phyloP scores from a whole-genome alignment of 2,888 invertebrate genomes.

The Ophioninae sp. region DNA sequence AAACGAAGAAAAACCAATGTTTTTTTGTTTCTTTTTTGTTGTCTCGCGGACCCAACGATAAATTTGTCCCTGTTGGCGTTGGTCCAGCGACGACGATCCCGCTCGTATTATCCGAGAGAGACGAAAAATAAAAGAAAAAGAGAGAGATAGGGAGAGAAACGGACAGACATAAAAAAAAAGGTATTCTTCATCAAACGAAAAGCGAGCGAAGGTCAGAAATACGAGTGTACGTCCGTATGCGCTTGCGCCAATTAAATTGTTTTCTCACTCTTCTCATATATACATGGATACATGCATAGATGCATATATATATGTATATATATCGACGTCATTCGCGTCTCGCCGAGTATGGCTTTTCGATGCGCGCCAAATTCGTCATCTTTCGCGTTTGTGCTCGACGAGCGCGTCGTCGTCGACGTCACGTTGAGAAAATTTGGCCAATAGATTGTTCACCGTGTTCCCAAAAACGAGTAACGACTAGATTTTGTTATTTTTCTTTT shows the following conservation, averaged over 20 bases:
- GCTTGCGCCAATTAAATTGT: constrained; percentile 28
- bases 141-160: background rate
- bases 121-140: background rate
- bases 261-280: constrained; percentile 19
- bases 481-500: background rate
- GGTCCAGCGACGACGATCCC: background rate
- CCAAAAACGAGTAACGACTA: background rate
- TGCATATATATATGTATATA: background rate
- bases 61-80: background rate
- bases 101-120: background rate
- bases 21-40: too few species aligned
- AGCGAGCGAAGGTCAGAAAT: constrained; percentile 35
- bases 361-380: constrained; percentile 32
- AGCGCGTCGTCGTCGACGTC: background rate
- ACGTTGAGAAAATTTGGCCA: background rate
- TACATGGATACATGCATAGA: too few species aligned
- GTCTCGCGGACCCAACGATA: background rate
- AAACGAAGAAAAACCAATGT: background rate
- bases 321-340: constrained; percentile 36
- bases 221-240: background rate
- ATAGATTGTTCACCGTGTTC: background rate
- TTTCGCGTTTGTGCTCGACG: background rate
- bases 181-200: constrained; percentile 28
- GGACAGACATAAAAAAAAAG: constrained; percentile 1
- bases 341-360: constrained; percentile 11